Base-by-base conservation (phyloP, 2,888 invertebrate species). In the Mongoloraphidia duomilia region DNA sequence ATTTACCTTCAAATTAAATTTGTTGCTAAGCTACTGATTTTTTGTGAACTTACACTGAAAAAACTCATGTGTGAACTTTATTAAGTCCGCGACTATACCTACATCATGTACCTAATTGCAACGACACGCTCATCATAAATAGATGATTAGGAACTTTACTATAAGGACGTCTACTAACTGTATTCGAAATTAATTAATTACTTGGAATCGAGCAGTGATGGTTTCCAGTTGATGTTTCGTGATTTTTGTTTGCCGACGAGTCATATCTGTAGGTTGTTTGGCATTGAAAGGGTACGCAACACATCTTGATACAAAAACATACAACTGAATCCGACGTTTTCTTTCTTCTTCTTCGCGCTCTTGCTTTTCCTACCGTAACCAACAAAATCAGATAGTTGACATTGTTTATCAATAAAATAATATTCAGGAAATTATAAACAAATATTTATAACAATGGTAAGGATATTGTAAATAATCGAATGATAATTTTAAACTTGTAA, bases 231-330 rank as follows among this genome's bases (percentile, higher is more conserved):
- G 96, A 66, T 93, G 91, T 65, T 93, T 92, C 49, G 89, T 92
- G 47, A 99, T 86, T 75, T 98, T 98, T 49, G 89, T 85, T 66
- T 95, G 94, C 54, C 97, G 75, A 61, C 89, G 77, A 2, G 93
- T 93, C 94, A 97, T 93, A 67, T 99, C 98, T 8, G 94, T 95
- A 1, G 95, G 94, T 66, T 97, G 97, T 70, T 98, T 98, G 10
- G 96, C 95, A 71, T 97, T 99, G 74, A 98, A 98, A 8, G 97
- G 97, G 72, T 98, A 97, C 8, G 98, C 93, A 63, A 96, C 83
- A 70, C 96, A 95, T 65, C 97, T 78, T 56, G 96, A 93, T 56
- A 98, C 91, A 68, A 98, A 98, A 56, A 99, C 97, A 71, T 98
- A 98, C 39, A 98, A 73, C 66, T 98, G 98, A 51, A 98, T 81